These are phyloP conservation scores for Gonocerus acuteangulatus DNA, from an alignment of 2,888 invertebrate genomes.

Conservation along the genomic window DNA sequence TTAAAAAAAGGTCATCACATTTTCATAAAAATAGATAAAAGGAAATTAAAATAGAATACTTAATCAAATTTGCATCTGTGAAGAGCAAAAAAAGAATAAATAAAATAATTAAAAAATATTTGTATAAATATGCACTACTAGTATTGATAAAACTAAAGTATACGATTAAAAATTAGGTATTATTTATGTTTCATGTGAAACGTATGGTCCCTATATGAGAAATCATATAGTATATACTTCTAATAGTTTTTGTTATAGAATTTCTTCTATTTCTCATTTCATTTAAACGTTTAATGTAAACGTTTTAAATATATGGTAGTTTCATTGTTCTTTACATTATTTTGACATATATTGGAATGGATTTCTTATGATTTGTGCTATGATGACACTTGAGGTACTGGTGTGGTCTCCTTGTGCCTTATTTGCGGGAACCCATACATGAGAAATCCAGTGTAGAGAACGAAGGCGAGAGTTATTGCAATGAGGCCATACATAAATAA, in stretches of 20 bases:
- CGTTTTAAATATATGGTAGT: neutral
- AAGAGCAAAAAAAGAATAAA: no score
- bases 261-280: neutral
- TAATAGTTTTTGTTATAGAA: no score
- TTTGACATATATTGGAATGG: neutral
- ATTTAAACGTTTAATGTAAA: slow-evolving; percentile 23
- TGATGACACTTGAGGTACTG: neutral
- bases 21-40: no score
- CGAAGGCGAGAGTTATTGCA: slow-evolving; percentile 75
- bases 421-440: slow-evolving; percentile 77
- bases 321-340: no score
- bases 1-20: no score
- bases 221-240: slow-evolving; percentile 4
- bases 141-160: no score
- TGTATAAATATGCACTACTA: no score
- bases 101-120: no score
- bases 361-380: neutral
- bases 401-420: slow-evolving; percentile 19
- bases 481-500: slow-evolving; percentile 89
- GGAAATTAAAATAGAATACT: no score
- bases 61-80: no score
- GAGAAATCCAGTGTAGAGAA: slow-evolving; percentile 83
- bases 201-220: slow-evolving; percentile 18
- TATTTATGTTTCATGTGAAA: no score
- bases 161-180: no score